A percentile compares a stretch with the other conserved stretches of the same genome.
Conservation (phyloP, 2,797 vertebrate species). For the Yasuhikotakia modesta region DNA sequence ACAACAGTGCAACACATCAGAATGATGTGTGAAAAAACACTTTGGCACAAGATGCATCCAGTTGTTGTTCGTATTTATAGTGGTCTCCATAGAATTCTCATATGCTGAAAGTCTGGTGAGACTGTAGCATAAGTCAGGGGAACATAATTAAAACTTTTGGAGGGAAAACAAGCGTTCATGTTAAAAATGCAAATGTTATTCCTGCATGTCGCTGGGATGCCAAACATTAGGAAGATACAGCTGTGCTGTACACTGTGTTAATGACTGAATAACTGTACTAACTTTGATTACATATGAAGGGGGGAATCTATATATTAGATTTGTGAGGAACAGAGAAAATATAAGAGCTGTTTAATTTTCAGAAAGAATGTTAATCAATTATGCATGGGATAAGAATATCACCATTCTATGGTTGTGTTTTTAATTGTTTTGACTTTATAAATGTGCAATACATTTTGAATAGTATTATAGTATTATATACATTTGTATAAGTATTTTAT, state of each 20-base stretch:
- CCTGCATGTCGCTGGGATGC: neutral
- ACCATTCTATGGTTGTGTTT: constrained; percentile 3
- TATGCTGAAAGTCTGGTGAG: too few species aligned
- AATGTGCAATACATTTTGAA: constrained; percentile 5
- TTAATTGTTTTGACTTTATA: constrained; percentile 10
- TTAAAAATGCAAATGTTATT: too few species aligned
- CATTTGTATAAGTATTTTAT: too few species aligned
- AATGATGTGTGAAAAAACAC: too few species aligned
- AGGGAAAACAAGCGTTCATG: too few species aligned
- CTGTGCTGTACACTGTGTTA: constrained; percentile 9
- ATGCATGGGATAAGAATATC: neutral
- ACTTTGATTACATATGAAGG: constrained; percentile 9
- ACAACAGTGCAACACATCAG: too few species aligned
- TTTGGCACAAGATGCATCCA: too few species aligned
- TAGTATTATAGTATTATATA: too few species aligned
- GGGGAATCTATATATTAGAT: neutral
- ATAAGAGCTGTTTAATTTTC: constrained; percentile 23
- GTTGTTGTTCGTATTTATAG: too few species aligned
- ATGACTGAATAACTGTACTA: constrained; percentile 7
- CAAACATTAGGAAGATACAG: neutral
- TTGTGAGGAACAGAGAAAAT: neutral
- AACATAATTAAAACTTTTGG: too few species aligned
- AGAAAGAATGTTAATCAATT: constrained; percentile 18
- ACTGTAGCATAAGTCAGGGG: too few species aligned
- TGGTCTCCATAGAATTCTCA: too few species aligned